Conservation (phyloP, 2,797 vertebrate genomes). For the Anniella stebbinsi region DNA sequence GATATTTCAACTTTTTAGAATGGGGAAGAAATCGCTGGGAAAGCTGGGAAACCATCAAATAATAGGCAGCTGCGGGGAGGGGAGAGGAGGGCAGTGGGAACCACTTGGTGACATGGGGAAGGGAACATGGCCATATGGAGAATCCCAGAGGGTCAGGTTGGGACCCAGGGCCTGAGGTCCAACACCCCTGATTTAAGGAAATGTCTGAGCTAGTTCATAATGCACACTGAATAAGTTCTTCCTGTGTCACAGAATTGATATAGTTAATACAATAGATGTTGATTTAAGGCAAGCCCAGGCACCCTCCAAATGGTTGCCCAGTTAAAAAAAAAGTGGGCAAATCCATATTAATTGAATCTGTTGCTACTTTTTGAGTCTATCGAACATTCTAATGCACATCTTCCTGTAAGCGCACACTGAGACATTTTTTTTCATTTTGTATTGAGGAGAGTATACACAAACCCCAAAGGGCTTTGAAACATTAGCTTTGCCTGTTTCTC, state of each 20-base stretch:
- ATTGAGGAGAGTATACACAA: not conserved
- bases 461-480: not conserved
- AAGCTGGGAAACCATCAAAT: too few species aligned
- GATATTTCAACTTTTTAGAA: too few species aligned
- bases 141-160: too few species aligned
- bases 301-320: not conserved
- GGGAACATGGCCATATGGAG: too few species aligned
- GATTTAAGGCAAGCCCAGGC: not conserved
- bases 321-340: not conserved
- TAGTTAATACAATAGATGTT: not conserved
- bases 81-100: too few species aligned
- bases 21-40: too few species aligned
- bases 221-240: not conserved
- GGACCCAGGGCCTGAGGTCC: too few species aligned
- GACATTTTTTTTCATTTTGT: not conserved
- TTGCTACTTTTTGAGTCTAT: not conserved
- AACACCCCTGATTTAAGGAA: not conserved
- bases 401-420: not conserved
- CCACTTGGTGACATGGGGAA: too few species aligned
- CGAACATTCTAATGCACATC: not conserved
- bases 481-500: not conserved
- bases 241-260: not conserved
- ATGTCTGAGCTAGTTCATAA: not conserved
- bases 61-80: too few species aligned
- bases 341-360: not conserved